Conservation (phyloP, 2,113 vertebrate genomes). For the Tyto alba region DNA sequence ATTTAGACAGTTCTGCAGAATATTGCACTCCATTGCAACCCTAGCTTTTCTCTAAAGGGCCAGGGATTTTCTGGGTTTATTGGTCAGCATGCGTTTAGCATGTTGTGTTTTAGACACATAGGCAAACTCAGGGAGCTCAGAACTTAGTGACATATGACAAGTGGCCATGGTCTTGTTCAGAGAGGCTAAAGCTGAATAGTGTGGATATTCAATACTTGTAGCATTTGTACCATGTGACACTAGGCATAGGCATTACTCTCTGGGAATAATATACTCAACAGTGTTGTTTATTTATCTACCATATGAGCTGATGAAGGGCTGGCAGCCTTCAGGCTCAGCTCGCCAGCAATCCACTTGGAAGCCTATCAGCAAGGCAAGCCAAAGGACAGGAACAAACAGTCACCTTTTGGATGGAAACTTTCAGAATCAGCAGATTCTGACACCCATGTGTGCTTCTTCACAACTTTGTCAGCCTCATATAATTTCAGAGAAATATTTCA, state of each 20-base stretch:
- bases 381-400: not conserved
- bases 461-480: not conserved
- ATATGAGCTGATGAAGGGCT: not conserved
- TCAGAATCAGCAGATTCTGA: not conserved
- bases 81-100: not conserved
- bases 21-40: not conserved
- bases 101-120: not conserved
- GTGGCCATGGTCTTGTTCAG: not conserved
- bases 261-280: not conserved
- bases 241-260: not conserved
- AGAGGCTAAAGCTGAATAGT: not conserved
- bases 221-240: not conserved
- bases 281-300: not conserved
- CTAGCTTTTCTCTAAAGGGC: not conserved
- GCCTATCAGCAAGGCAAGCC: fast-evolving
- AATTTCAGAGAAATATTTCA: not conserved
- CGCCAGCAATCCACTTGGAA: not conserved
- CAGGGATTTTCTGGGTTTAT: not conserved
- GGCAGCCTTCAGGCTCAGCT: not conserved
- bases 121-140: not conserved
- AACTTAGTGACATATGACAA: not conserved
- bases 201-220: not conserved
- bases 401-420: not conserved
- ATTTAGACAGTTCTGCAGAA: not conserved
- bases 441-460: not conserved